A percentile compares a stretch with the other conserved stretches of the same genome.
Evolutionary conservation across 2,888 invertebrate genomes (phyloP).

Genomic region (Eilema sororculum): DNA sequence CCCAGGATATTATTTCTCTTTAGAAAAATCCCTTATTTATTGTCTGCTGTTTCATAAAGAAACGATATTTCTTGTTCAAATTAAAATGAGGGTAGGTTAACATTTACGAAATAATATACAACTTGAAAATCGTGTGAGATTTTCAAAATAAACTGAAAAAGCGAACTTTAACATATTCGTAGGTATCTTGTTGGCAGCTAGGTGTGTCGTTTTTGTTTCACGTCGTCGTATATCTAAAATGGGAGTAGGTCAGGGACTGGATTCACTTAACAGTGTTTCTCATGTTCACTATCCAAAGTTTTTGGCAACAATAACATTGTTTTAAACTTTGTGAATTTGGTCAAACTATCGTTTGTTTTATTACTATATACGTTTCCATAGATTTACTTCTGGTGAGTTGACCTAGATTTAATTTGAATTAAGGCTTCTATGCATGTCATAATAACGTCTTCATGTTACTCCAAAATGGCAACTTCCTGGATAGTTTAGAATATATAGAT

Average conservation of each 20-base stretch:
- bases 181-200: conserved; percentile 43
- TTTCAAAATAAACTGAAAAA: conserved; percentile 29
- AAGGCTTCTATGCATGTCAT: too few relatives aligned
- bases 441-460: too few relatives aligned
- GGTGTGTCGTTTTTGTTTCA: conserved; percentile 44
- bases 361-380: conserved; percentile 17
- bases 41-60: too few relatives aligned
- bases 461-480: neutral
- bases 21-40: neutral
- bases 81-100: neutral
- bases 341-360: conserved; percentile 37
- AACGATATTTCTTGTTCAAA: neutral
- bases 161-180: conserved; percentile 32
- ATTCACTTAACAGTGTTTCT: conserved; percentile 30
- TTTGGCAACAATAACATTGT: conserved; percentile 49
- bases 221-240: conserved; percentile 38
- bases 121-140: neutral
- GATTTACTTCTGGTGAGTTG: neutral
- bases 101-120: neutral
- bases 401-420: neutral
- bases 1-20: neutral
- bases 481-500: neutral
- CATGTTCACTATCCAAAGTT: conserved; percentile 36
- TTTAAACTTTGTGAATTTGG: conserved; percentile 34
- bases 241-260: conserved; percentile 50